Conservation (phyloP, 2,888 invertebrate genomes). For the Troides aeacus region DNA sequence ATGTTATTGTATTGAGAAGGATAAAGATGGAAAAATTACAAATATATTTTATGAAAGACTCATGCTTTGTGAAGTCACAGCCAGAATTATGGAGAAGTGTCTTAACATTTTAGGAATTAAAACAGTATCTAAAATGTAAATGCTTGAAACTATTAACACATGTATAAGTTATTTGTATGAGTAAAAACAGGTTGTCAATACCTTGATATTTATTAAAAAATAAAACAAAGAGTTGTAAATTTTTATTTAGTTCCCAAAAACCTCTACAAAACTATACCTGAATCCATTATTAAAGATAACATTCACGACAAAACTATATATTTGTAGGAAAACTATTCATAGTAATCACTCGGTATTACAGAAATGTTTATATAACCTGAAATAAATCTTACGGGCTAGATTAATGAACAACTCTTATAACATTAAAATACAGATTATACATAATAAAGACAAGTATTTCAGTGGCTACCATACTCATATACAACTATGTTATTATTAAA, state of each 20-base stretch:
- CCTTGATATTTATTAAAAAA: constrained; percentile 30
- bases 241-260: constrained; percentile 74
- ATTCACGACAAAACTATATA: constrained; percentile 51
- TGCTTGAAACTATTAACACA: constrained; percentile 14
- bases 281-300: constrained; percentile 64
- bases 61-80: constrained; percentile 95
- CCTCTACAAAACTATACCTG: constrained; percentile 78
- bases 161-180: constrained; percentile 24
- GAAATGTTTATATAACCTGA: constrained; percentile 34
- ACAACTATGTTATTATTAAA: background rate
- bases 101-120: constrained; percentile 95
- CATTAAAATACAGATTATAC: constrained; percentile 10
- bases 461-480: background rate
- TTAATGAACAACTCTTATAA: constrained; percentile 31
- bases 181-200: constrained; percentile 5
- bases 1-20: constrained; percentile 98
- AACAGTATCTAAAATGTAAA: constrained; percentile 94
- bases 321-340: constrained; percentile 38
- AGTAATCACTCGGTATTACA: constrained; percentile 30
- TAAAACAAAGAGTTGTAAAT: constrained; percentile 39
- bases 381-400: constrained; percentile 33
- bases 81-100: constrained; percentile 90
- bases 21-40: constrained; percentile 88
- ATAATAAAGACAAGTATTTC: constrained; percentile 7
- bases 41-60: constrained; percentile 93